Conservation (phyloP, 1,140 invertebrate genomes). For the Nasonia vitripennis region DNA sequence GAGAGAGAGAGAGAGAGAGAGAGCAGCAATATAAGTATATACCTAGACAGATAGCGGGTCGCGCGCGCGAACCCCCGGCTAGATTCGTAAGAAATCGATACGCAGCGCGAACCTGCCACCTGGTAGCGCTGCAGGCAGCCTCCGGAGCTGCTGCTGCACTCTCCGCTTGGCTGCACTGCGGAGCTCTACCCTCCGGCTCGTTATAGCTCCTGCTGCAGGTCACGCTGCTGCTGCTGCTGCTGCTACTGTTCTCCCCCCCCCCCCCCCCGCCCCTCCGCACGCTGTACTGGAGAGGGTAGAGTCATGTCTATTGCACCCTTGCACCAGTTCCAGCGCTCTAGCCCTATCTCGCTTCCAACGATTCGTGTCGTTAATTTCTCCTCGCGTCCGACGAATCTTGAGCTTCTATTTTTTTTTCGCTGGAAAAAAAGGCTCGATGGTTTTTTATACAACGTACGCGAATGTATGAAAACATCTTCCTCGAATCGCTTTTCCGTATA, state of each 20-base stretch:
- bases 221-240: constrained; percentile 26
- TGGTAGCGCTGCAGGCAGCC: constrained; percentile 60
- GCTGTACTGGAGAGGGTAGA: not conserved
- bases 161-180: not conserved
- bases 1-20: constrained; percentile 17
- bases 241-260: not conserved
- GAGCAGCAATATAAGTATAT: not conserved
- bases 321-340: not conserved
- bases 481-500: no score
- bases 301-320: not conserved
- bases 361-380: not conserved
- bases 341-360: not conserved
- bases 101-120: constrained; percentile 64
- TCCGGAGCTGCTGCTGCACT: constrained; percentile 36
- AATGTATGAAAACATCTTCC: no score
- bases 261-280: not conserved
- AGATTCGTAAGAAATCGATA: constrained; percentile 69
- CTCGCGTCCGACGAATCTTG: not conserved
- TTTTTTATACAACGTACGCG: no score
- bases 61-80: constrained; percentile 57
- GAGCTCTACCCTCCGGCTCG: not conserved
- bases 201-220: constrained; percentile 50
- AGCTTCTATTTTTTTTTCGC: no score
- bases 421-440: no score
- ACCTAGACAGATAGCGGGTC: constrained; percentile 13